Percentiles rank a stretch among this genome's conserved stretches.
Conservation (phyloP, 2,113 vertebrate genomes). For the Anarrhichthys ocellatus region DNA sequence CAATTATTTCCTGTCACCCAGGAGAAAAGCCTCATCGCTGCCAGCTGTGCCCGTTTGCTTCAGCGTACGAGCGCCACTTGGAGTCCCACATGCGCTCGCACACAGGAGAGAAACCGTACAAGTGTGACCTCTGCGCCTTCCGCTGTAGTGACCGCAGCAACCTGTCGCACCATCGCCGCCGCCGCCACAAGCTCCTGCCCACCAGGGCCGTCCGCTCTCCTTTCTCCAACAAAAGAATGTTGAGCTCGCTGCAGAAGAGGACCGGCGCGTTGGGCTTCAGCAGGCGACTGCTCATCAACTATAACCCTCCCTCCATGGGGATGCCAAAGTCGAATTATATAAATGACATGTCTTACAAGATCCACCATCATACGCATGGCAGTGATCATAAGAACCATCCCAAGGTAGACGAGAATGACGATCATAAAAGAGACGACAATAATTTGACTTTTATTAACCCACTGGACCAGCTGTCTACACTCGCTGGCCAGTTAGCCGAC, state of each 20-base stretch:
- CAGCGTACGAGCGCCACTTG: conserved; percentile 96
- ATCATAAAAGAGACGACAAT: conserved; percentile 81
- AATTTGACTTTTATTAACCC: conserved; percentile 91
- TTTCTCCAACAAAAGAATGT: conserved; percentile 92
- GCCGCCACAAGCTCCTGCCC: conserved; percentile 96
- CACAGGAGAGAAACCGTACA: conserved; percentile 98
- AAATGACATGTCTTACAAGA: conserved; percentile 88
- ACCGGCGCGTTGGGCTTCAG: conserved; percentile 89
- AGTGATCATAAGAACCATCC: conserved; percentile 83
- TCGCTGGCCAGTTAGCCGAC: conserved; percentile 92
- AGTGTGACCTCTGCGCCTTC: conserved; percentile 96
- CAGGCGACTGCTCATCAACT: conserved; percentile 90
- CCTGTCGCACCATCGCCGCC: conserved; percentile 95
- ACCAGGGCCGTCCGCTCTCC: conserved; percentile 88
- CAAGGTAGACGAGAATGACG: conserved; percentile 59
- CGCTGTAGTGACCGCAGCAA: conserved; percentile 98
- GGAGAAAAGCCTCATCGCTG: conserved; percentile 98
- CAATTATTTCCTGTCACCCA: conserved; percentile 58
- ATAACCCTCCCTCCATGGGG: conserved; percentile 89
- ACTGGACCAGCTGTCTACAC: conserved; percentile 93
- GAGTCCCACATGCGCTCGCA: conserved; percentile 99
- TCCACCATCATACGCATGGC: conserved; percentile 85
- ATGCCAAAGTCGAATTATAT: conserved; percentile 92
- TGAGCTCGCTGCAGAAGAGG: conserved; percentile 94
- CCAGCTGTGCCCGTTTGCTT: conserved; percentile 97